Evolutionary conservation across 2,113 vertebrate species (phyloP), one percentile per base, ranked within the genome.

Genomic region (Esox niger): DNA sequence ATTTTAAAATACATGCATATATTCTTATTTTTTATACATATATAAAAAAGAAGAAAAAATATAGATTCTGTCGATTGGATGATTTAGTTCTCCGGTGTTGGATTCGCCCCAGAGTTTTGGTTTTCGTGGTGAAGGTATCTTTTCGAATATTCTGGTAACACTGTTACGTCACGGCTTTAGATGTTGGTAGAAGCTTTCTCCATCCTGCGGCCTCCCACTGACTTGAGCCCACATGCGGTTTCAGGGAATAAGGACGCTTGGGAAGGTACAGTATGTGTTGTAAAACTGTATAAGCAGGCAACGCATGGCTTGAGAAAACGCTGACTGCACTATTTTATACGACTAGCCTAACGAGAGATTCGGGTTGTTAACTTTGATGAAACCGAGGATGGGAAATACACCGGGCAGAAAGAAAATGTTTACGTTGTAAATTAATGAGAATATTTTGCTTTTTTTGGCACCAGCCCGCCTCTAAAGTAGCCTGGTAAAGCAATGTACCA

Each of bases 361-460:
- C 64, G 66, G 66, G 60, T 70, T 62, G 60, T 82, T 76, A 77
- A 76, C 66, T 72, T 70, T 66, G 65, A 29, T 66, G 69, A 63
- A 75, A 69, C 64, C 76, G 62, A 70, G 68, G 73, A 70, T 66
- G 77, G 72, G 67, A 76, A 84, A 84, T 32, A 23, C 73, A 78
- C 79, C 77, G 77, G 69, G 70, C 23, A 54, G 23, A 11, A 62
- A 55, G n/a, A n/a, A n/a, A n/a, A n/a, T n/a, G 66, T 74, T 71
- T 71, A 74, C 35, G 64, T 75, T 70, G 72, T 75, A 79, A 74
- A 79, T 77, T 84, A n/a, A n/a, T 81, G 69, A 68, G n/a, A 68
- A 71, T 77, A 79, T 79, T 73, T 62, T 71, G 76, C 73, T 79
- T 77, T 47, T 75, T 61, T 81, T 79, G 82, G 77, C 61, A 55